Evolutionary conservation across 2,113 vertebrate genomes (phyloP), one percentile per base, ranked within the genome.

Genomic region (Ifrita kowaldi): DNA sequence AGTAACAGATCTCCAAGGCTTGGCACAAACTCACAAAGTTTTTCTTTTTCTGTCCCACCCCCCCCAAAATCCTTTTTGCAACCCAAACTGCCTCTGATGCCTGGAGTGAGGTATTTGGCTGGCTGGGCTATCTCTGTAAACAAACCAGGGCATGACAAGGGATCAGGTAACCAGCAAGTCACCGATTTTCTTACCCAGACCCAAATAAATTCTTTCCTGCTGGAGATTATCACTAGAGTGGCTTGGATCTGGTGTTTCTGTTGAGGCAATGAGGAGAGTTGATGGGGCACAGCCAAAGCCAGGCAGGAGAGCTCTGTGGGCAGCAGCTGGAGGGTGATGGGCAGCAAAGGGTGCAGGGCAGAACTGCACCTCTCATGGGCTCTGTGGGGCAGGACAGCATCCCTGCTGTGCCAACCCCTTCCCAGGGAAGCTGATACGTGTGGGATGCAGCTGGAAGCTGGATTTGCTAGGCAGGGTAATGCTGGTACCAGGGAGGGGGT

Each of bases 321-420:
- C 18, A 28, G 68, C 37, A 62, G 68, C 79, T 50, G 23, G 10
- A 9, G 81, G 24, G 33, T n/a, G 39, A 17, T 0, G 9, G 44
- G 77, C 50, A 60, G 53, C 44, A 23, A 27, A 32, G 0, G 4
- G 13, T 14, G 30, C 4, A 5, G 65, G 39, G 13, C 22, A 22
- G 37, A 64, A 13, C 26, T 32, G 39, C 6, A 3, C 4, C 8
- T 24, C 39, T n/a, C 6, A 0, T 1, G 20, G 52, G 50, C 9
- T 28, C 42, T 15, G 26, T 14, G 35, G 62, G 63, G 46, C n/a
- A 73, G 23, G 64, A 19, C 26, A 67, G 71, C 63, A 42, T 63
- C 0, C 3, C 27, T 89, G 82, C 79, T 80, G 33, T 65, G 22
- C 3, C 2, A 64, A 20, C 21, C 15, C 41, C 19, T 57, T 37